phyloP scores from a whole-genome alignment of 1,140 invertebrate species.

The Sinonovacula constricta region DNA sequence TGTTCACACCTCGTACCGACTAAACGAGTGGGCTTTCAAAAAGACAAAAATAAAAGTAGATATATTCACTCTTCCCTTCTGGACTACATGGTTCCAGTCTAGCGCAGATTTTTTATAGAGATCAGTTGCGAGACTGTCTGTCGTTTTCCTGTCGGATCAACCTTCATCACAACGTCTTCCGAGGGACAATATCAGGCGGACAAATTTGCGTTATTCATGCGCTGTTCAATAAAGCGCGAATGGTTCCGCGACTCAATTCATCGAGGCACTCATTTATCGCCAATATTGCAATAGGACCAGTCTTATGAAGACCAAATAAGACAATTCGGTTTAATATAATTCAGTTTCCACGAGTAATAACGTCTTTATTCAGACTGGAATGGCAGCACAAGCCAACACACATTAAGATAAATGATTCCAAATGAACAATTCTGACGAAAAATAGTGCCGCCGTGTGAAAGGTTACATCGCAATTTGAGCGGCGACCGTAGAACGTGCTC shows the following conservation, averaged over 20 bases:
- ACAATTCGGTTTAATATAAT: conserved; percentile 53
- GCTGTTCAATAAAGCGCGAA: conserved; percentile 39
- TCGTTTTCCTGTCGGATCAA: too few species aligned
- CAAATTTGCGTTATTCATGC: conserved; percentile 20
- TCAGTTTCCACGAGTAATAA: conserved; percentile 49
- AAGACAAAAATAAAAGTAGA: too few species aligned
- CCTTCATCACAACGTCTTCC: background rate
- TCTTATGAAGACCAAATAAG: conserved; percentile 37
- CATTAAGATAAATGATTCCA: conserved; percentile 46
- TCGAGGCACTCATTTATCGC: conserved; percentile 15
- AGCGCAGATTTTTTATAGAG: too few species aligned
- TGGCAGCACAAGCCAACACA: conserved; percentile 15
- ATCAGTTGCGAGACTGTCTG: too few species aligned
- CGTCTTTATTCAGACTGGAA: conserved; percentile 43
- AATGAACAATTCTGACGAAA: conserved; percentile 29
- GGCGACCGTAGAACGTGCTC: conserved; percentile 31
- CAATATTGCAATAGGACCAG: conserved; percentile 29
- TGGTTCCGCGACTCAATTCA: conserved; percentile 18
- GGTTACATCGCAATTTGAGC: conserved; percentile 24
- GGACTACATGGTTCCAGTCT: too few species aligned
- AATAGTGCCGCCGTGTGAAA: conserved; percentile 44
- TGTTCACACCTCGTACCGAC: too few species aligned
- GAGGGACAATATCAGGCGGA: background rate
- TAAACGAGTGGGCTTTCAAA: too few species aligned
- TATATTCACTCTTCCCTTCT: too few species aligned